Conservation (phyloP, 2,888 invertebrate species). For the Micropterix aruncella region DNA sequence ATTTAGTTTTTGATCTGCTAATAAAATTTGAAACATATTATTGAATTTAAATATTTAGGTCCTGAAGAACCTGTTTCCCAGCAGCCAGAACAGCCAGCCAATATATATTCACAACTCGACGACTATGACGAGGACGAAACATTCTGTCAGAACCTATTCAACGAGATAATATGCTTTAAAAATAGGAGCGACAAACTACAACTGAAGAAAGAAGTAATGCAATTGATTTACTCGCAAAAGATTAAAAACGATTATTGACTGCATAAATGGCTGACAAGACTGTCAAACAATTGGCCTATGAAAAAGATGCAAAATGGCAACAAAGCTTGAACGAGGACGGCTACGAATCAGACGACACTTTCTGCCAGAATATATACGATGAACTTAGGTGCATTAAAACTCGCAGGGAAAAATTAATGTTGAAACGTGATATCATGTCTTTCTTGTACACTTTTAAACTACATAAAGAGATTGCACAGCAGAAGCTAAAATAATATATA, state of each 20-base stretch:
- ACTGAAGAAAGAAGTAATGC: constrained; percentile 8
- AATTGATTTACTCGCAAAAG: constrained; percentile 1
- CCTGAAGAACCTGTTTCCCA: no score
- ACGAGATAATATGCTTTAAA: neutral
- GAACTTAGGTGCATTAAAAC: neutral
- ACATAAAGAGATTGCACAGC: no score
- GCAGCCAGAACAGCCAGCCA: no score
- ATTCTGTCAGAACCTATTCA: neutral
- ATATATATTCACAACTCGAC: no score
- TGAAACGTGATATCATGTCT: neutral
- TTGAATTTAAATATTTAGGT: no score
- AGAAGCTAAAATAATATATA: no score
- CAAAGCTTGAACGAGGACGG: no score
- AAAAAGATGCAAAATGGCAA: no score
- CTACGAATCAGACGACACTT: constrained; percentile 8
- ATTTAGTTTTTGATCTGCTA: no score
- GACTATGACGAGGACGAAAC: neutral
- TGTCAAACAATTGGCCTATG: no score
- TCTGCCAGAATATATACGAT: neutral
- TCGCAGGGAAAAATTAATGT: neutral
- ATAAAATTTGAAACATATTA: no score
- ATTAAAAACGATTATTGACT: neutral
- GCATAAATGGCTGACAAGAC: no score
- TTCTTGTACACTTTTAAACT: neutral
- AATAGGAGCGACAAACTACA: constrained; percentile 7